Base-by-base conservation (phyloP, 37 sponge, comb jelly and placozoan species). In the Crambe crambe region DNA sequence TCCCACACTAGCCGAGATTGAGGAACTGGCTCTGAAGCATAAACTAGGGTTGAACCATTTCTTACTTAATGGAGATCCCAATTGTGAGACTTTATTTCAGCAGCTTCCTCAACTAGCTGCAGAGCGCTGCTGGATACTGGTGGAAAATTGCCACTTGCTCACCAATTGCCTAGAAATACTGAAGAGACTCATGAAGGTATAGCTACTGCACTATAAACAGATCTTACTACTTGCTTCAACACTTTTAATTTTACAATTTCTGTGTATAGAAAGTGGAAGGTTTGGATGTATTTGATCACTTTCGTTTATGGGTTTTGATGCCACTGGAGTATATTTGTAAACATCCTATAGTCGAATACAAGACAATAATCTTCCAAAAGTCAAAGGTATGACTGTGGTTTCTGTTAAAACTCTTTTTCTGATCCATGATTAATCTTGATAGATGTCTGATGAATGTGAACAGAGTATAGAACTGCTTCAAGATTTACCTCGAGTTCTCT, bases 71-170 rank as follows among this genome's bases (percentile, higher is more conserved):
- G 54, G 31, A 20, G 43, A 75, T 22, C 35, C 8, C 0, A 10
- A 39, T 43, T 38, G 42, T 29, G 75, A 61, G 8, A 43, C 56
- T 0, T 0, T 81, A 36, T 4, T 70, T 75, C 34, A 36, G 2
- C 2, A 67, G 23, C 77, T 80, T 22, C 38, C 61, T 20, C 34
- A 35, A 20, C 56, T 70, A 23, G 0, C 51, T 17, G 29, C 23
- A 31, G 59, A 69, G 42, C 57, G 58, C 0, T 31, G 31, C 39
- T 87, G 87, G 76, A 43, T 68, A 23, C 41, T 87, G 1, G 38
- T 81, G 0, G 75, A 76, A 39, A 54, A 87, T 68, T 41, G 43
- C 41, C 68, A 81, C 18, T 58, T 75, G 20, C 35, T 25, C 25
- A 15, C 26, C 23, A 39, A 64, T 2, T 79, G 67, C 39, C 59